Conservation (phyloP, 2,113 vertebrate species). For the Myotis davidii region DNA sequence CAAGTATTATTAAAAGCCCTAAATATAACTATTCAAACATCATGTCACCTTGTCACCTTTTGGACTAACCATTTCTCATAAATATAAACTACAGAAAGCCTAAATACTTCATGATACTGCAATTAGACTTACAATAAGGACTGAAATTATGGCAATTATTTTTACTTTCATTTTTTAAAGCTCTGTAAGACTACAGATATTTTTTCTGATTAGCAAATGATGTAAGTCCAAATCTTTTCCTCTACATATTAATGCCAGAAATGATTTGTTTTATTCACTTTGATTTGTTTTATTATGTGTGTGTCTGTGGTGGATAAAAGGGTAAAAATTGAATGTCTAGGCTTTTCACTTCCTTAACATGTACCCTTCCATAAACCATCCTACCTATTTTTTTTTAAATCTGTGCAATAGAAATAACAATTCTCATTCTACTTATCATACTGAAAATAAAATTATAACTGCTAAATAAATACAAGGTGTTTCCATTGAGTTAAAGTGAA, state of each 20-base stretch:
- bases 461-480: neutral
- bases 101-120: neutral
- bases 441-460: slow-evolving; percentile 5
- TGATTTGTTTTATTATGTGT: neutral
- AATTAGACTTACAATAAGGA: slow-evolving; percentile 44
- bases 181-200: neutral
- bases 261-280: slow-evolving; percentile 37
- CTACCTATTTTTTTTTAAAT: neutral
- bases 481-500: neutral
- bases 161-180: slow-evolving; percentile 39
- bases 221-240: neutral
- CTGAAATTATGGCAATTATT: neutral
- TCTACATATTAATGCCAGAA: neutral
- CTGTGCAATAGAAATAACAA: slow-evolving; percentile 13
- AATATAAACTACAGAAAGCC: slow-evolving; percentile 53
- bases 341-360: neutral
- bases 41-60: slow-evolving; percentile 63
- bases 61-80: slow-evolving; percentile 55
- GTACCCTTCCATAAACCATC: neutral
- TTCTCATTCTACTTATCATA: neutral
- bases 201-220: neutral
- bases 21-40: slow-evolving; percentile 75
- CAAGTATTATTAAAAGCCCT: slow-evolving; percentile 52
- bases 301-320: neutral
- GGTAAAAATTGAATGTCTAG: neutral